Evolutionary conservation across 1,140 invertebrate species (phyloP), one percentile per base, ranked within the genome.

Genomic region (Zaprionus inermis): DNA sequence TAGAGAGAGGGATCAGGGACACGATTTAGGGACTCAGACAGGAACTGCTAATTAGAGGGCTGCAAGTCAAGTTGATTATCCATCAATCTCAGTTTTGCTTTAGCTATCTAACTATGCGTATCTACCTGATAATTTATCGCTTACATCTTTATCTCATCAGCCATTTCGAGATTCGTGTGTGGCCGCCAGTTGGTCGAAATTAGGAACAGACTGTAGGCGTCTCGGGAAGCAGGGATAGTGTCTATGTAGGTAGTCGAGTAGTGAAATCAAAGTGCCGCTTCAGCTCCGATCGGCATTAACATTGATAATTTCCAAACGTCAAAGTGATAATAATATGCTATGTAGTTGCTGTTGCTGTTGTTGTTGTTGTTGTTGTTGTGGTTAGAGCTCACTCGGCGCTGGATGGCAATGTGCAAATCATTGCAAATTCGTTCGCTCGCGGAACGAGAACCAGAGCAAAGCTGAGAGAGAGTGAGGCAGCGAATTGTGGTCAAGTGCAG

Each of bases 61-160:
- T 18, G 24, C 16, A 14, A 51, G 57, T 34, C 12, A 14, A 41
- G 65, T 34, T 57, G 63, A 74, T 70, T 74, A 70, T 32, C 66
- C 72, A 74, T 74, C 72, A 69, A 74, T 74, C 58, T 32, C 18
- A 14, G 54, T 9, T 9, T 24, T 10, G 44, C 6, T 11, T 32
- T 10, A 16, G 38, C n/a, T 44, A 44, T 44, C 38, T 44, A 44
- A 16, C 38, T n/a, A 18, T 28, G 24, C 36, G 36, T 38, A 70
- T 57, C 72, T 74, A 74, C 72, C 72, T 70, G 66, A 69, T 58
- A 22, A 36, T 69, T 57, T 70, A 74, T 74, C 66, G 44, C 18
- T 49, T 12, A 3, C 16, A n/a, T 20, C 22, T 52, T 22, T 67
- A 49, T 49, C 16, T 49, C n/a, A 6, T 49, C 20, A 49, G 9